Evolutionary conservation across 2,888 invertebrate species (phyloP), one percentile per base, ranked within the genome.

Genomic region (Diaprepes abbreviatus): DNA sequence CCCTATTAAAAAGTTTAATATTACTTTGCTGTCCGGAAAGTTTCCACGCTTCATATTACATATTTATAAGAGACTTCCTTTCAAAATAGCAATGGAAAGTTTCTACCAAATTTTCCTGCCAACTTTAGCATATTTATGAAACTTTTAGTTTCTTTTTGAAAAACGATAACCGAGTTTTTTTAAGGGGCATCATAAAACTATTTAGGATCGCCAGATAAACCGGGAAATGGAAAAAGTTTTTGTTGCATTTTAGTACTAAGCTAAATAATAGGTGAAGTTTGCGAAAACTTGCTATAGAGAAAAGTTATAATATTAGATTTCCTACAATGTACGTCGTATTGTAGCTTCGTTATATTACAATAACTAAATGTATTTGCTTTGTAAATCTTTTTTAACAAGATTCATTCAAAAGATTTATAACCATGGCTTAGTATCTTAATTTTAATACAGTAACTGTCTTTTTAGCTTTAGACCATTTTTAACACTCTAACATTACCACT

Each of bases 201-300:
- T 55, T 38, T 24, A 12, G 36, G 14, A 36, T 55, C 21, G 36
- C 12, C 36, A 55, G 36, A 55, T 55, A 55, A 55, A 6, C 55
- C 9, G n/a, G 35, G 12, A 55, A 19, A 55, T 55, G 55, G 55
- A 55, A 55, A 55, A 55, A 55, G 36, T 55, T 55, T 36, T 17
- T 38, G 36, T 21, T 55, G 55, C 36, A 55, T 55, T 38, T 38
- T 16, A n/a, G 9, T 24, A 28, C 14, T 1, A 28, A 31, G 1
- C 6, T 28, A 50, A 31, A 50, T 50, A 50, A 31, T 28, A 50
- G n/a, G 6, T 19, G 21, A 50, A 28, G 28, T 48, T 48, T 24
- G 12, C 5, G 28, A 6, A 50, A 28, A 50, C 28, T 28, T 1
- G 5, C 3, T 21, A 28, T 14, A 28, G 3, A 7, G 12, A 12